A percentile compares a stretch with the other conserved stretches of the same genome.
These are phyloP conservation scores for Dione vanillae DNA, from an alignment of 2,888 invertebrate species.

Conservation along the genomic window DNA sequence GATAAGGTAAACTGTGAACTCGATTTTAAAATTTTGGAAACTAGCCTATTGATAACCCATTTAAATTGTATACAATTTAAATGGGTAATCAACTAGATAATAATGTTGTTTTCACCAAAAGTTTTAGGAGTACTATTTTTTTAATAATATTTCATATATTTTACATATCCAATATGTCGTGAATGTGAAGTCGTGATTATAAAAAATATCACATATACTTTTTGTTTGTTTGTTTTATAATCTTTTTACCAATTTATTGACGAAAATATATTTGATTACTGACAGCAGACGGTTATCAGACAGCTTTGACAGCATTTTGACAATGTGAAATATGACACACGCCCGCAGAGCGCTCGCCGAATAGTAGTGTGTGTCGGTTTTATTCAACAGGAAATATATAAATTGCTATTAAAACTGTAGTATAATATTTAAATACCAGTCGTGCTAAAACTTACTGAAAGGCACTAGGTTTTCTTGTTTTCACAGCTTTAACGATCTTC, in stretches of 20 bases:
- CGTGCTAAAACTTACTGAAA: constrained; percentile 42
- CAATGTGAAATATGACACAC: constrained; percentile 29
- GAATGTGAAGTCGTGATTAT: too few species aligned
- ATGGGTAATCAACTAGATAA: too few species aligned
- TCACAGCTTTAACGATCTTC: constrained; percentile 36
- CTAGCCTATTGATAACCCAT: too few species aligned
- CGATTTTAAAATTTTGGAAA: too few species aligned
- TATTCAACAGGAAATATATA: constrained; percentile 43
- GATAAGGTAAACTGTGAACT: too few species aligned
- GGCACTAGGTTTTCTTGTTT: constrained; percentile 38
- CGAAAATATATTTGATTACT: constrained; percentile 24
- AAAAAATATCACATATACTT: neutral
- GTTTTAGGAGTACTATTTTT: too few species aligned
- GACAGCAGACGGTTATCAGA: constrained; percentile 28
- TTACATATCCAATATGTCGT: too few species aligned
- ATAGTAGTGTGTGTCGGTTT: constrained; percentile 27
- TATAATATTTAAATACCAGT: constrained; percentile 47
- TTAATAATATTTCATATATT: too few species aligned
- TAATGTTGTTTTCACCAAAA: too few species aligned
- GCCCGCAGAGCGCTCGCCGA: constrained; percentile 24
- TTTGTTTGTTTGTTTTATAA: neutral
- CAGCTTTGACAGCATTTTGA: constrained; percentile 19
- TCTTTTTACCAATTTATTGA: neutral
- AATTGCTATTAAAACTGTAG: constrained; percentile 47
- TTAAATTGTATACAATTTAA: too few species aligned